Conservation (phyloP, 2,888 invertebrate genomes). For the Cyclophora punctaria region DNA sequence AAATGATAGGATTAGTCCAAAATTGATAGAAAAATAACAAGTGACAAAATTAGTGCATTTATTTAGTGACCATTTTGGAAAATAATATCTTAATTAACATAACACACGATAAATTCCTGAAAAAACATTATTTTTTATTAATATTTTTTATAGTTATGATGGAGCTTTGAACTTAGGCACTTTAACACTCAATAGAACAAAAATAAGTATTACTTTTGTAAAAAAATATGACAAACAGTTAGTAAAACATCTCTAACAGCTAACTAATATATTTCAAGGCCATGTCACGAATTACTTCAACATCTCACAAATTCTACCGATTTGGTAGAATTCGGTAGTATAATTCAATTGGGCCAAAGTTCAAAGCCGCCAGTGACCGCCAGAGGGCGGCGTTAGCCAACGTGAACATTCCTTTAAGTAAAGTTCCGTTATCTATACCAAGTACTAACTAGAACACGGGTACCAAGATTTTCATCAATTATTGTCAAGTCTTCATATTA, state of each 20-base stretch:
- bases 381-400: constrained; percentile 31
- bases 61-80: constrained; percentile 43
- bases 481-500: constrained; percentile 24
- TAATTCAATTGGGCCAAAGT: constrained; percentile 20
- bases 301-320: neutral
- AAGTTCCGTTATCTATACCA: constrained; percentile 42
- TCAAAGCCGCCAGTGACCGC: constrained; percentile 35
- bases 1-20: neutral
- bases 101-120: constrained; percentile 65
- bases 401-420: constrained; percentile 61
- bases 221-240: too few relatives aligned
- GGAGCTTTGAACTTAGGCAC: constrained; percentile 34
- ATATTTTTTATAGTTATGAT: constrained; percentile 37
- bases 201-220: too few relatives aligned
- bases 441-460: constrained; percentile 34
- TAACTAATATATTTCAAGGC: too few relatives aligned
- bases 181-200: too few relatives aligned
- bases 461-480: constrained; percentile 49
- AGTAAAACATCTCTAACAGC: too few relatives aligned
- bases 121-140: constrained; percentile 50
- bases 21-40: too few relatives aligned
- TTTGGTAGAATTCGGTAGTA: neutral
- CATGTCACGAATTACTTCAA: too few relatives aligned
- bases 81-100: constrained; percentile 52
- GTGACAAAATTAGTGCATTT: constrained; percentile 24